Evolutionary conservation across 1,140 invertebrate genomes (phyloP), one percentile per base, ranked within the genome.

Genomic region (Plodia interpunctella): DNA sequence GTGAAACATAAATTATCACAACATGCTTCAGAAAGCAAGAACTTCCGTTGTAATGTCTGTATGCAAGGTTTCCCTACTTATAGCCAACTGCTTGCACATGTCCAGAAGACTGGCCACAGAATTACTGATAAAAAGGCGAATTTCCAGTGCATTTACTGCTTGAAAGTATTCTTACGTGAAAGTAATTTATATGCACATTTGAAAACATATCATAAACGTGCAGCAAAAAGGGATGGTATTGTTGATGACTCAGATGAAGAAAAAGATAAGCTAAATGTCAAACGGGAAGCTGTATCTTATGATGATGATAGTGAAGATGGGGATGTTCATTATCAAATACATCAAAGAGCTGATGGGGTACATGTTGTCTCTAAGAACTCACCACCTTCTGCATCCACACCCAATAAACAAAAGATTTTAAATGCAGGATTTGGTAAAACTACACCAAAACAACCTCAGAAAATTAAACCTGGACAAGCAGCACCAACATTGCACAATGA

Each of bases 101-200:
- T 91, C 68, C 91, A 91, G 72, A 90, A 82, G 60, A 92, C 80
- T 59, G 92, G 90, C 28, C 93, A 92, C 70, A 91, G 83, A 78
- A 91, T 88, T 68, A 87, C 60, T 73, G 88, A 92, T 60, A 84
- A 66, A 70, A 89, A 81, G 69, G 68, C 78, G 21, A 86, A 86
- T 60, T 86, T 90, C 57, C 92, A 94, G 72, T 95, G 94, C 76
- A 91, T 92, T 60, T 94, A 94, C 71, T 95, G 94, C 76, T 87
- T 91, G 44, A 93, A 93, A 77, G 84, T 91, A 55, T 94, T 94
- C 68, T 89, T 92, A 30, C 90, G 93, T 44, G 92, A 92, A 68
- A 81, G 90, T 6, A 93, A 93, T 74, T 81, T 95, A 13, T 94
- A 94, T 80, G 91, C 91, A 15, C 94, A 95, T 76, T 88, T 94